These are phyloP conservation scores for Trematomus bernacchii DNA, from an alignment of 2,797 vertebrate genomes.

Conservation along the genomic window DNA sequence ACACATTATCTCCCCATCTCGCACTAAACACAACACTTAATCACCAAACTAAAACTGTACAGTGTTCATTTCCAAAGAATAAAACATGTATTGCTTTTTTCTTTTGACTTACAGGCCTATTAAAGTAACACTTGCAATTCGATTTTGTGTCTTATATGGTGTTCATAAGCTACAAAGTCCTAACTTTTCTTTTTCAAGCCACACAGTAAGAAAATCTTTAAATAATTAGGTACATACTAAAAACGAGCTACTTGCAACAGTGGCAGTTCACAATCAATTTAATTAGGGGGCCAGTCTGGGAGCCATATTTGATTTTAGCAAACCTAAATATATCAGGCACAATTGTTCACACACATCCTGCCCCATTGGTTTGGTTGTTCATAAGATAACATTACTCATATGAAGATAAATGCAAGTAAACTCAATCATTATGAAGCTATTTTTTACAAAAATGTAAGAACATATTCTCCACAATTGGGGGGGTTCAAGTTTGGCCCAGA, in stretches of 20 bases:
- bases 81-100: neutral
- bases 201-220: neutral
- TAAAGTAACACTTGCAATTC: too few relatives aligned
- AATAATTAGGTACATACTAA: too few relatives aligned
- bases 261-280: too few relatives aligned
- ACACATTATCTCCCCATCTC: constrained; percentile 42
- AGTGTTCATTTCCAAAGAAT: constrained; percentile 12
- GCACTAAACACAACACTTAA: constrained; percentile 32
- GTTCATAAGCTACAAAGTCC: neutral
- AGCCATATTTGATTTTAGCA: too few relatives aligned
- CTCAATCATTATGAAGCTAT: neutral
- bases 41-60: constrained; percentile 37
- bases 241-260: neutral
- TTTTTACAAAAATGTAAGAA: neutral
- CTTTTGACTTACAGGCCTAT: neutral
- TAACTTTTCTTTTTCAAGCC: neutral
- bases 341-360: too few relatives aligned
- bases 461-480: neutral
- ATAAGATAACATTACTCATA: too few relatives aligned
- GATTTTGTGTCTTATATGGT: neutral
- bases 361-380: too few relatives aligned
- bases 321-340: too few relatives aligned
- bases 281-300: too few relatives aligned
- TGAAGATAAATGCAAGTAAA: neutral
- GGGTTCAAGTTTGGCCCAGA: neutral